phyloP scores from a whole-genome alignment of 2,797 vertebrate genomes.

The Crenichthys baileyi region DNA sequence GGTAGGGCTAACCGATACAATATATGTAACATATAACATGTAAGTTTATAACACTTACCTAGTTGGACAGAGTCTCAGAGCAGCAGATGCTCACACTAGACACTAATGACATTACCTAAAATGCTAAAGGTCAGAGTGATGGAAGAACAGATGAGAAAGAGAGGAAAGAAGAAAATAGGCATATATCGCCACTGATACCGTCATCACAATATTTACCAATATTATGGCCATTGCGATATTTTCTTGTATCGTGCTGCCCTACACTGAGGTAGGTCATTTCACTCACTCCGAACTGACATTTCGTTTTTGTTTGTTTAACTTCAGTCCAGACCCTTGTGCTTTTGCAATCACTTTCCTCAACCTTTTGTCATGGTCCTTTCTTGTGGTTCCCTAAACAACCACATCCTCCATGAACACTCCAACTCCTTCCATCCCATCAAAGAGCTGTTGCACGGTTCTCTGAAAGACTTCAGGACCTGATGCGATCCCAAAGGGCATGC shows the following conservation, averaged over 20 bases:
- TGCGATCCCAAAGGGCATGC: background rate
- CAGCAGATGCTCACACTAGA: too few species aligned
- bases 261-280: background rate
- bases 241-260: too few species aligned
- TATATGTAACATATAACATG: too few species aligned
- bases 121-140: too few species aligned
- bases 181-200: too few species aligned
- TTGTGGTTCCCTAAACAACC: background rate
- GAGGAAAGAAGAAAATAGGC: too few species aligned
- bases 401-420: background rate
- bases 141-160: too few species aligned
- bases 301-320: background rate
- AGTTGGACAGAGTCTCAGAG: too few species aligned
- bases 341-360: background rate
- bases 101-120: too few species aligned
- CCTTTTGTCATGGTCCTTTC: slow-evolving; percentile 10
- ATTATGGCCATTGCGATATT: too few species aligned
- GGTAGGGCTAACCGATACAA: background rate
- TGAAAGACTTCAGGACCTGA: background rate
- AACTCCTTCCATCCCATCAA: slow-evolving; percentile 1
- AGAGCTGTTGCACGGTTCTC: background rate
- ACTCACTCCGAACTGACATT: slow-evolving; percentile 2
- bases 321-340: slow-evolving; percentile 1
- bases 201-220: too few species aligned
- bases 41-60: too few species aligned